Percentiles rank a stretch among this genome's conserved stretches.
These are phyloP conservation scores for Enteromius unitaeniatus DNA, from an alignment of 2,797 vertebrate species.

Conservation along the genomic window DNA sequence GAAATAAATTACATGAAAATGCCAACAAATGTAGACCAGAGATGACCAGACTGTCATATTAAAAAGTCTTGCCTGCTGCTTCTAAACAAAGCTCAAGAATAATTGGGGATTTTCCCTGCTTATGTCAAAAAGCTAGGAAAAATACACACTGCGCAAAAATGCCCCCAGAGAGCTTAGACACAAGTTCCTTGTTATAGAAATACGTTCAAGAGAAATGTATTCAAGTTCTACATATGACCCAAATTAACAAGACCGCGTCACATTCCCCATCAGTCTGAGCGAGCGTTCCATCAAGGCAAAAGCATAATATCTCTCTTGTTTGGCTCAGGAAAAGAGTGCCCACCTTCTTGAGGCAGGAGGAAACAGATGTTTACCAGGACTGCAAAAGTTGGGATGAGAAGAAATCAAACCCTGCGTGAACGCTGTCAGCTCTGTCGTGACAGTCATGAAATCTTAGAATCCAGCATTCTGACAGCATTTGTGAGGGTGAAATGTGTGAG, in stretches of 20 bases:
- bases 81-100: conserved; percentile 47
- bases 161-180: conserved; percentile 56
- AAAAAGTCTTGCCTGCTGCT: not conserved
- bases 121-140: conserved; percentile 62
- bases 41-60: not conserved
- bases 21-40: not conserved
- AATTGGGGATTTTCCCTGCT: conserved; percentile 51
- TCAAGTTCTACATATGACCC: conserved; percentile 65
- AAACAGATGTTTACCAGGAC: conserved; percentile 21
- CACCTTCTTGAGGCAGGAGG: conserved; percentile 13
- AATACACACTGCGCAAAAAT: conserved; percentile 57
- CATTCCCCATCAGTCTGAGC: conserved; percentile 67
- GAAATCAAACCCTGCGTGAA: not conserved
- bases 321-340: conserved; percentile 59
- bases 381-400: not conserved
- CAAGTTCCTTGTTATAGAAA: conserved; percentile 64
- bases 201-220: conserved; percentile 49
- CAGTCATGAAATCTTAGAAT: not conserved
- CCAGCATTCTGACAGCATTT: not conserved
- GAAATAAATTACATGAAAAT: not conserved
- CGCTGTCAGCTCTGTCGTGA: not conserved
- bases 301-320: conserved; percentile 76
- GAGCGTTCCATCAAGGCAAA: conserved; percentile 69
- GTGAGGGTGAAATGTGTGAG: not conserved
- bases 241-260: conserved; percentile 66